phyloP scores from a whole-genome alignment of 2,888 invertebrate species.

The Nemurella pictetii region DNA sequence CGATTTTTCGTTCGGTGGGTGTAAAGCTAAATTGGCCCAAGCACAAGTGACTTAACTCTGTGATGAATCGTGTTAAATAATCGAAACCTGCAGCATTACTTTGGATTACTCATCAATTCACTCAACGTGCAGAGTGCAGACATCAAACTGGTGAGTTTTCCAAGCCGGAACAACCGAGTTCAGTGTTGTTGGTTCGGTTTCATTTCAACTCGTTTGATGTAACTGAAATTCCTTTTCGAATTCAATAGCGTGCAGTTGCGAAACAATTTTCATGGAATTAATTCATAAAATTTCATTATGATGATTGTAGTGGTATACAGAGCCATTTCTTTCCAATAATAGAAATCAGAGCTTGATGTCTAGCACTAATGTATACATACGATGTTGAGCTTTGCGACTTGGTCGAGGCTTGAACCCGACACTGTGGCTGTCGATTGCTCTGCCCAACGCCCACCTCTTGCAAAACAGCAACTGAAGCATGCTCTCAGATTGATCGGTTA shows the following conservation, averaged over 20 bases:
- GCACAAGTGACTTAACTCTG: no score
- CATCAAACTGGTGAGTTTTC: not conserved
- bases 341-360: no score
- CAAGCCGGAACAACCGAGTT: not conserved
- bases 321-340: no score
- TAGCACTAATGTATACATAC: no score
- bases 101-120: not conserved
- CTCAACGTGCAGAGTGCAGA: no score
- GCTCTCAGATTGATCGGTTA: not conserved
- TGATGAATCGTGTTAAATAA: not conserved
- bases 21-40: no score
- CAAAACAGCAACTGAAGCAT: not conserved
- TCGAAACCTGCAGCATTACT: not conserved
- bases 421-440: no score
- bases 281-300: not conserved
- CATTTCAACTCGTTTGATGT: not conserved
- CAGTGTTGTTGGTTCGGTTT: not conserved
- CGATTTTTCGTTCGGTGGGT: not conserved
- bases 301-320: not conserved
- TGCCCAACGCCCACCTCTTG: not conserved
- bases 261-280: not conserved
- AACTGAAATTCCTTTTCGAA: not conserved
- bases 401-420: no score
- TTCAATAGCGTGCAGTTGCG: not conserved
- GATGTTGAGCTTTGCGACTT: no score